Conservation (phyloP, 2,797 vertebrate genomes). For the Amblyopsis hoosieri region DNA sequence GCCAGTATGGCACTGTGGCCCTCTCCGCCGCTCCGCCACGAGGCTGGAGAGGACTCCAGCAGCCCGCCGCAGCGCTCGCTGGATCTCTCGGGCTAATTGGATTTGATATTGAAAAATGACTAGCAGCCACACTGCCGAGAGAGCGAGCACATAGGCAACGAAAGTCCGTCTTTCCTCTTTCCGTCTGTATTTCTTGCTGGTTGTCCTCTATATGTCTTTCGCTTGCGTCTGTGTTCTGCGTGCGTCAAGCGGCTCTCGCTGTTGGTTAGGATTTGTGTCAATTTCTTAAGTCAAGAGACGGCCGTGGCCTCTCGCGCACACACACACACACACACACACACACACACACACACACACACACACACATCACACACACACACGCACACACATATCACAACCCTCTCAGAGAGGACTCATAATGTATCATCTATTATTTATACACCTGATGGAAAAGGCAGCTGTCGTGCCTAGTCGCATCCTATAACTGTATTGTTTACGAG, state of each 20-base stretch:
- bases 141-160: slow-evolving; percentile 44
- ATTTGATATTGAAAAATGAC: slow-evolving; percentile 83
- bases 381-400: slow-evolving; percentile 54
- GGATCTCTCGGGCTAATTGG: slow-evolving; percentile 81
- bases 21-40: slow-evolving; percentile 60
- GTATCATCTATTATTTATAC: slow-evolving; percentile 80
- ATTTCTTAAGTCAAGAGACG: slow-evolving; percentile 31
- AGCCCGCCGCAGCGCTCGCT: slow-evolving; percentile 61
- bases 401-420: slow-evolving; percentile 73
- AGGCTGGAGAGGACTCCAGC: slow-evolving; percentile 78
- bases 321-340: slow-evolving; percentile 11
- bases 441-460: slow-evolving; percentile 73
- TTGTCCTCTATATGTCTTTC: slow-evolving; percentile 17
- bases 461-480: slow-evolving; percentile 63
- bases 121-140: slow-evolving; percentile 63
- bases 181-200: slow-evolving; percentile 11
- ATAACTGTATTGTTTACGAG: slow-evolving; percentile 47
- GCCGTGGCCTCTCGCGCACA: slow-evolving; percentile 48
- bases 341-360: slow-evolving; percentile 25
- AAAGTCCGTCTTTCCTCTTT: slow-evolving; percentile 10
- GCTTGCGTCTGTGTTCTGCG: slow-evolving; percentile 22
- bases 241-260: slow-evolving; percentile 24
- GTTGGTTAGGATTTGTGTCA: slow-evolving; percentile 42
- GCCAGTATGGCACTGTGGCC: slow-evolving; percentile 68
- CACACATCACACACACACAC: slow-evolving; percentile 9